Conservation (phyloP, 2,888 invertebrate species). For the Stenurella melanura region DNA sequence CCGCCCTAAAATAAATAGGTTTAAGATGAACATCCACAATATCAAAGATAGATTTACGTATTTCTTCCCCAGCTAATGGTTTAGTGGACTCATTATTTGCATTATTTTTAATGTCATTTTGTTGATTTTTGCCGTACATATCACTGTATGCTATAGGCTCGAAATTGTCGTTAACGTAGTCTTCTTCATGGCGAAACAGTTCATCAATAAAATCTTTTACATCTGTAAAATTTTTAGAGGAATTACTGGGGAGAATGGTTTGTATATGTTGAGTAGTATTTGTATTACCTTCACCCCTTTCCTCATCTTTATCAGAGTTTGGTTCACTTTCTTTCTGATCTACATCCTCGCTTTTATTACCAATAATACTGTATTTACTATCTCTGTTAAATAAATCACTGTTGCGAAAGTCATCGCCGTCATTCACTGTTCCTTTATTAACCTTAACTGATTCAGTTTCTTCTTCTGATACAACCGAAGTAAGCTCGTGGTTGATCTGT, state of each 20-base stretch:
- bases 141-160: slow-evolving; percentile 62
- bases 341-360: slow-evolving; percentile 43
- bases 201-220: slow-evolving; percentile 37
- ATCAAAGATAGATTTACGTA: slow-evolving; percentile 35
- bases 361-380: slow-evolving; percentile 59
- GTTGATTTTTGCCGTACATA: slow-evolving; percentile 31
- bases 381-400: slow-evolving; percentile 56
- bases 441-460: slow-evolving; percentile 33
- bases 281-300: neutral
- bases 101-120: slow-evolving; percentile 29
- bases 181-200: slow-evolving; percentile 53
- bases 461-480: neutral
- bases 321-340: slow-evolving; percentile 35
- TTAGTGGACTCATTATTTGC: neutral
- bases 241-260: neutral
- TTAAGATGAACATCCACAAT: slow-evolving; percentile 51
- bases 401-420: slow-evolving; percentile 39
- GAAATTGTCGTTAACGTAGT: slow-evolving; percentile 70
- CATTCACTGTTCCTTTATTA: slow-evolving; percentile 11
- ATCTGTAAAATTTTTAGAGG: neutral
- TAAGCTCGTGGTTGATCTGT: neutral
- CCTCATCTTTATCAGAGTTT: neutral
- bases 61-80: slow-evolving; percentile 14
- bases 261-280: slow-evolving; percentile 23
- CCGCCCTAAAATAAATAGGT: slow-evolving; percentile 48